Percentiles rank a stretch among this genome's conserved stretches.
phyloP scores from a whole-genome alignment of 2,888 invertebrate genomes.

The Protophormia terraenovae region DNA sequence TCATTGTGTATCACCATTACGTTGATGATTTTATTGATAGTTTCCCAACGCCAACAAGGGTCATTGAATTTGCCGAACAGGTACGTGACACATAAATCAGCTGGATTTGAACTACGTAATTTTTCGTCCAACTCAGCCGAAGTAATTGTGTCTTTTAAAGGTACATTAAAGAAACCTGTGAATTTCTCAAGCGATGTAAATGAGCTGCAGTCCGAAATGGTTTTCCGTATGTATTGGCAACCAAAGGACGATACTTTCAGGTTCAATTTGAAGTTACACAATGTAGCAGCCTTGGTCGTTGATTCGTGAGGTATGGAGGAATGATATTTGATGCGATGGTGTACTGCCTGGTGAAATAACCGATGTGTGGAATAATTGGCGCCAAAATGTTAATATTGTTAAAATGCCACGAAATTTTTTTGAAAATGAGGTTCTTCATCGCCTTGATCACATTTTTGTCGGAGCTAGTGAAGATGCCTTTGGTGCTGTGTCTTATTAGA shows the following conservation, averaged over 20 bases:
- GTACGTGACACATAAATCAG: not conserved
- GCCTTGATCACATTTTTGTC: slow-evolving; percentile 47
- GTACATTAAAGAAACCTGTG: not conserved
- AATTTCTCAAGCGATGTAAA: not conserved
- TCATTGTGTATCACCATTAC: not conserved
- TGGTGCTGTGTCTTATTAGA: slow-evolving; percentile 53
- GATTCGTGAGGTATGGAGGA: too few species aligned
- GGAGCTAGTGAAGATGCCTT: slow-evolving; percentile 55
- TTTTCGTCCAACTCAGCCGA: not conserved
- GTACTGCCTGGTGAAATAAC: not conserved
- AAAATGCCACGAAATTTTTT: slow-evolving; percentile 39
- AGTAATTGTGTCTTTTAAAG: not conserved
- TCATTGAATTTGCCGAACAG: not conserved
- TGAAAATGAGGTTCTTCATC: not conserved
- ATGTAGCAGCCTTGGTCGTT: too few species aligned
- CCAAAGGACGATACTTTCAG: not conserved
- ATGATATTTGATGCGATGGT: too few species aligned
- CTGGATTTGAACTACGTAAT: not conserved
- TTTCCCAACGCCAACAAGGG: not conserved
- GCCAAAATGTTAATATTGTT: not conserved
- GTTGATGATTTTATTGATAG: not conserved
- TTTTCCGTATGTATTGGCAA: not conserved
- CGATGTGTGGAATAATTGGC: slow-evolving; percentile 17
- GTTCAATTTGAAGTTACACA: not conserved
- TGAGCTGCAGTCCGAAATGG: not conserved